Conservation (phyloP, 2,888 invertebrate genomes). For the Julus scandinavius region DNA sequence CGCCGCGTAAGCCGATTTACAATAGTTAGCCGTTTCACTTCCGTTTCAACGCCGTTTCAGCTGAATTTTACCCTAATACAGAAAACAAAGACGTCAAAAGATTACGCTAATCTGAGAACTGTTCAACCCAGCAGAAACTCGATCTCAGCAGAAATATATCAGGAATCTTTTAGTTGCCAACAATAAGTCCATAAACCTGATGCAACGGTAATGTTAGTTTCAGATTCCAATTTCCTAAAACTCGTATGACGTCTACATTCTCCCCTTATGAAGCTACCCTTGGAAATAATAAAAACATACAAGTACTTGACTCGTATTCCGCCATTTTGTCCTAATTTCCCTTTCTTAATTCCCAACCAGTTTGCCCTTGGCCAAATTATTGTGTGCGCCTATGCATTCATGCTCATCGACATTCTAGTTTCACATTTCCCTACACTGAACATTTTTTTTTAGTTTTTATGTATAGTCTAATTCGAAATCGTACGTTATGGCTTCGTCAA, state of each 20-base stretch:
- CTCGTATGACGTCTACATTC: not conserved
- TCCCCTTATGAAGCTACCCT: not conserved
- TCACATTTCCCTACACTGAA: not conserved
- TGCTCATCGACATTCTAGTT: not conserved
- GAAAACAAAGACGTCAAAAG: too few relatives aligned
- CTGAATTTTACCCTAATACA: too few relatives aligned
- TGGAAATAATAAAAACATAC: not conserved
- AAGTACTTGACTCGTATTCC: constrained; percentile 25
- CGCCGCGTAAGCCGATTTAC: too few relatives aligned
- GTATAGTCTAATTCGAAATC: not conserved
- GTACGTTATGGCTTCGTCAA: not conserved
- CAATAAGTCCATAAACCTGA: not conserved
- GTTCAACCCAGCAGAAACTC: too few relatives aligned
- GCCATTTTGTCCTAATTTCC: constrained; percentile 33
- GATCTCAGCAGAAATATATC: too few relatives aligned
- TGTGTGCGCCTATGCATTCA: not conserved
- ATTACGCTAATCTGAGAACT: too few relatives aligned
- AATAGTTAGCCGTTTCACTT: too few relatives aligned
- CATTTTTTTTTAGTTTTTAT: not conserved
- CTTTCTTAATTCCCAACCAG: constrained; percentile 33
- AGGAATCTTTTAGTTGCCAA: too few relatives aligned
- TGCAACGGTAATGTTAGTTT: not conserved
- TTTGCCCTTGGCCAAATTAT: constrained; percentile 33
- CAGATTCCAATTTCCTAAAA: constrained; percentile 2
- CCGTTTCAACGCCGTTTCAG: too few relatives aligned